phyloP scores from a whole-genome alignment of 1,140 invertebrate species.

The Penaeus japonicus region DNA sequence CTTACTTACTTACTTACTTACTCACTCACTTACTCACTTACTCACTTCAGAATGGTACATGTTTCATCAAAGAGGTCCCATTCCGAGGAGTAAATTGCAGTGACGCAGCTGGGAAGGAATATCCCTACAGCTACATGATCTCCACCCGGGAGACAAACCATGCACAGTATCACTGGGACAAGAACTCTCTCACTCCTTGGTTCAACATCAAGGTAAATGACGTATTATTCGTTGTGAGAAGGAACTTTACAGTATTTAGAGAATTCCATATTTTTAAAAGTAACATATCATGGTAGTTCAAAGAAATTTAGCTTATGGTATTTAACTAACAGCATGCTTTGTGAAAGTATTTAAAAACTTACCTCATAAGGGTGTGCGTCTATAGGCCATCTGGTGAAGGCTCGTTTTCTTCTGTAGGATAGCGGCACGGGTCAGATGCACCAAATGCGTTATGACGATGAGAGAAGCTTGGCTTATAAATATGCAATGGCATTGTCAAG shows the following conservation, averaged over 20 bases:
- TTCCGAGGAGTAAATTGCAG: conserved; percentile 65
- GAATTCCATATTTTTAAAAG: not conserved
- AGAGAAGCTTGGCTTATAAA: too few species aligned
- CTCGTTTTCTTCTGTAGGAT: too few species aligned
- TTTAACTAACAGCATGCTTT: too few species aligned
- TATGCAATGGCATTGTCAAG: too few species aligned
- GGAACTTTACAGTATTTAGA: not conserved
- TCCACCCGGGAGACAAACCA: conserved; percentile 57
- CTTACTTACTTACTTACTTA: too few species aligned
- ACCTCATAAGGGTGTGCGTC: too few species aligned
- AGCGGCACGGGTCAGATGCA: too few species aligned
- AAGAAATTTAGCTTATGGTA: too few species aligned
- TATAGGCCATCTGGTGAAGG: too few species aligned
- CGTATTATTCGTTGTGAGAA: not conserved
- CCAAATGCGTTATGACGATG: too few species aligned
- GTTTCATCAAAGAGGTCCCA: conserved; percentile 63
- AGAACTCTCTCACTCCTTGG: conserved; percentile 62
- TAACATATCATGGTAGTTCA: not conserved
- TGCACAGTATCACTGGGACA: conserved; percentile 62
- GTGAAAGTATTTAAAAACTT: too few species aligned
- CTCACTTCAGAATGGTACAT: conserved; percentile 59
- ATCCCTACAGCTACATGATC: conserved; percentile 60
- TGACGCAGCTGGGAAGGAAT: conserved; percentile 65
- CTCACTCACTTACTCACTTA: conserved; percentile 18
- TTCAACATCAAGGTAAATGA: conserved; percentile 62